phyloP scores from a whole-genome alignment of 2,888 invertebrate species.

The Oligia strigilis region DNA sequence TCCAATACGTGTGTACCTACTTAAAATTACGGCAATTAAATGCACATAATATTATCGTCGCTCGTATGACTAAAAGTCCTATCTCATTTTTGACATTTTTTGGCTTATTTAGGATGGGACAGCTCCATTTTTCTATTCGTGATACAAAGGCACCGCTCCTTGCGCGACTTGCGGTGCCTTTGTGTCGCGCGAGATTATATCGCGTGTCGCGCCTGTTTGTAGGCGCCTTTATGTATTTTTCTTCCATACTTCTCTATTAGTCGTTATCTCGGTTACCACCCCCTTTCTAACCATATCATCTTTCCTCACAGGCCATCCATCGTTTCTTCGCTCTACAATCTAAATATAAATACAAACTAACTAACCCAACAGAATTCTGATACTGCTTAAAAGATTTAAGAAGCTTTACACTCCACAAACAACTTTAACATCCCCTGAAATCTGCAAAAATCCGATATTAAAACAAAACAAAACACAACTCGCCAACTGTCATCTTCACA shows the following conservation, averaged over 20 bases:
- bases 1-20: not conserved
- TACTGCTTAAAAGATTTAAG: conserved; percentile 53
- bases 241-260: too few species aligned
- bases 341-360: conserved; percentile 23
- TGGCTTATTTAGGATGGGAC: too few species aligned
- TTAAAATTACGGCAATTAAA: conserved; percentile 3
- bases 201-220: too few species aligned
- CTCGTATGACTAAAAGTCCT: too few species aligned
- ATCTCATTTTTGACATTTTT: too few species aligned
- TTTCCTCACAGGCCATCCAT: not conserved
- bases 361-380: conserved; percentile 25
- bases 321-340: conserved; percentile 1
- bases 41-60: not conserved
- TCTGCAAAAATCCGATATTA: conserved; percentile 61
- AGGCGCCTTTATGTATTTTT: too few species aligned
- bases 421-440: conserved; percentile 34
- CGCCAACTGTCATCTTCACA: conserved; percentile 77
- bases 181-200: too few species aligned
- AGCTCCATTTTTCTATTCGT: too few species aligned
- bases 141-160: too few species aligned
- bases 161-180: too few species aligned
- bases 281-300: not conserved
- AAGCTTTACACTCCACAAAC: conserved; percentile 45
- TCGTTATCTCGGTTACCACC: not conserved
- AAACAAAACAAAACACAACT: conserved; percentile 60